These are phyloP conservation scores for Chlorocebus sabaeus DNA, from an alignment of 2,113 vertebrate species.

Conservation along the genomic window DNA sequence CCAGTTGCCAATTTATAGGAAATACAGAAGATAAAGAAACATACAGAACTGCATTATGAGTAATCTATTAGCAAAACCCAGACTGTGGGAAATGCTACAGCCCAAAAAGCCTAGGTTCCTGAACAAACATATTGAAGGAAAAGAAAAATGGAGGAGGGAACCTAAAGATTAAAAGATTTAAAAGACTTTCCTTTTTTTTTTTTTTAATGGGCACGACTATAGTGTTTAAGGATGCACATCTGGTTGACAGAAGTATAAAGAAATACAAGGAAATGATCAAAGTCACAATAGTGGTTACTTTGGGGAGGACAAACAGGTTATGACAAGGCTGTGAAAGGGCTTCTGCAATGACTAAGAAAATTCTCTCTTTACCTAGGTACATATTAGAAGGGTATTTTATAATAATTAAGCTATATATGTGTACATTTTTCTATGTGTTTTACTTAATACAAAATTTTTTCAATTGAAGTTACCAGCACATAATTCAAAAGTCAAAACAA, in stretches of 20 bases:
- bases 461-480: constrained; percentile 14
- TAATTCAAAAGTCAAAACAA: constrained; percentile 32
- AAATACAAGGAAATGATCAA: background rate
- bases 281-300: background rate
- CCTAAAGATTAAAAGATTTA: background rate
- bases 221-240: background rate
- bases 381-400: background rate
- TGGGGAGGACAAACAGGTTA: background rate
- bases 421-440: background rate
- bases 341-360: background rate
- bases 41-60: background rate
- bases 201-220: background rate
- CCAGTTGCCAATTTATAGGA: background rate
- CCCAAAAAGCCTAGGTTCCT: constrained; percentile 5
- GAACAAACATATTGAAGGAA: background rate
- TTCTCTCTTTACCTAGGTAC: background rate
- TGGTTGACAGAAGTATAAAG: background rate
- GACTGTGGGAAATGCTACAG: background rate
- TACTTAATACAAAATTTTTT: background rate
- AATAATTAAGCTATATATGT: constrained; percentile 2
- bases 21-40: background rate
- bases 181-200: background rate
- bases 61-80: constrained; percentile 29
- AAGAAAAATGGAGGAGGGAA: background rate
- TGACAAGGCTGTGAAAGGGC: background rate